phyloP scores from a whole-genome alignment of 2,888 invertebrate species.

The Stegana nigrithorax region DNA sequence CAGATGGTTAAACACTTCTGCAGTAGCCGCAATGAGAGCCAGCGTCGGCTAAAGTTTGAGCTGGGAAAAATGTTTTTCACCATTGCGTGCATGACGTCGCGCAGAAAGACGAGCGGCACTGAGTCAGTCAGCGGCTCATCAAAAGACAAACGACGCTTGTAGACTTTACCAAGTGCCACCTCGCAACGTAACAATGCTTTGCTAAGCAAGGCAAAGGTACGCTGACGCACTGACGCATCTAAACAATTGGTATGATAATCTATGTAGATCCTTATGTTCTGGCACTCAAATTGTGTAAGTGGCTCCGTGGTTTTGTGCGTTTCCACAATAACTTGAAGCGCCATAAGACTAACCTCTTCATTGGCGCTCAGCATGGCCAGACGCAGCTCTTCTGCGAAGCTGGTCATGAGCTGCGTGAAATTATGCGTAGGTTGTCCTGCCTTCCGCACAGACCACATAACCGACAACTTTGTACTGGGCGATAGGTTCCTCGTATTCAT shows the following conservation, averaged over 20 bases:
- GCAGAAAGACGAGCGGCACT: slow-evolving; percentile 70
- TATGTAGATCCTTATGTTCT: background rate
- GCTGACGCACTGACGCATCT: slow-evolving; percentile 45
- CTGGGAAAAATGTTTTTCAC: slow-evolving; percentile 71
- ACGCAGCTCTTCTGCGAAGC: slow-evolving; percentile 69
- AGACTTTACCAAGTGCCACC: slow-evolving; percentile 65
- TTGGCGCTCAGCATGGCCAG: slow-evolving; percentile 72
- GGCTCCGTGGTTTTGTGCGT: slow-evolving; percentile 79
- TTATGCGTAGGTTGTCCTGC: slow-evolving; percentile 61
- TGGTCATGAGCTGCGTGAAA: slow-evolving; percentile 69
- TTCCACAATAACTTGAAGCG: slow-evolving; percentile 79
- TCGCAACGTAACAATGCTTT: slow-evolving; percentile 73
- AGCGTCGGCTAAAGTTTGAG: slow-evolving; percentile 74
- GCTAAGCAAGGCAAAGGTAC: slow-evolving; percentile 76
- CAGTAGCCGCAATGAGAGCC: slow-evolving; percentile 73
- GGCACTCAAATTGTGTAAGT: slow-evolving; percentile 72
- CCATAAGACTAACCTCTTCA: slow-evolving; percentile 55
- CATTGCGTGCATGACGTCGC: slow-evolving; percentile 70
- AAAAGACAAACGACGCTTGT: slow-evolving; percentile 31
- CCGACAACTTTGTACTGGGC: slow-evolving; percentile 62
- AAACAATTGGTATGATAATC: background rate
- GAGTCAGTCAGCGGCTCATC: slow-evolving; percentile 16
- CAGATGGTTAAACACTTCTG: slow-evolving; percentile 59
- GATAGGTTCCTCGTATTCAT: slow-evolving; percentile 39
- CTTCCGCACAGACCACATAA: slow-evolving; percentile 68